These are phyloP conservation scores for Hyppa rectilinea DNA, from an alignment of 2,888 invertebrate species.

Conservation along the genomic window DNA sequence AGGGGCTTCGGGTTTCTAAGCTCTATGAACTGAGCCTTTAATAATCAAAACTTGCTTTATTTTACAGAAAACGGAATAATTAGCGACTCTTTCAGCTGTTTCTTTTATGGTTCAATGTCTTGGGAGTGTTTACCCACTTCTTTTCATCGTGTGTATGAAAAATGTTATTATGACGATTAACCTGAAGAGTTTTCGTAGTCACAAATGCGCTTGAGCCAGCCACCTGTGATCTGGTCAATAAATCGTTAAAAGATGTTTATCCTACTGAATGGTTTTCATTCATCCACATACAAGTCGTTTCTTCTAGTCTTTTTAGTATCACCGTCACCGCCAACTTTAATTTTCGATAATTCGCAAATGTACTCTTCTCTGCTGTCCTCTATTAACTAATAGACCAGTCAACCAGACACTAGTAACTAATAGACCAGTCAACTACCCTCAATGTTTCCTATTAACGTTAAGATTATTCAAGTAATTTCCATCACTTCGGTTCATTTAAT, in stretches of 20 bases:
- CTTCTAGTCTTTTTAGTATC: not conserved
- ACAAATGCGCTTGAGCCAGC: not conserved
- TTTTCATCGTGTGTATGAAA: not conserved
- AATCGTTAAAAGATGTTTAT: too few relatives aligned
- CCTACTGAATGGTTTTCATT: not conserved
- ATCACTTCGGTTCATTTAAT: constrained; percentile 31
- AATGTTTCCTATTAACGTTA: constrained; percentile 8
- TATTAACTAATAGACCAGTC: constrained; percentile 1
- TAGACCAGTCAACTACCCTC: not conserved
- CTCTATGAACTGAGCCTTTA: constrained; percentile 21
- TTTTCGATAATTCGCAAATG: not conserved
- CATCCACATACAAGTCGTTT: not conserved
- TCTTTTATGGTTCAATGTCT: not conserved
- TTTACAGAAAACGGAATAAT: not conserved
- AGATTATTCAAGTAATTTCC: constrained; percentile 19
- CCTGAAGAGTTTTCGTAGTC: not conserved
- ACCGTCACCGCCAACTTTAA: not conserved
- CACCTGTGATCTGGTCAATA: too few relatives aligned
- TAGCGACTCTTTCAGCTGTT: constrained; percentile 3
- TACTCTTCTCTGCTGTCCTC: not conserved
- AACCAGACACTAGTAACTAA: not conserved
- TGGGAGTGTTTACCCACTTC: not conserved
- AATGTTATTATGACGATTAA: not conserved
- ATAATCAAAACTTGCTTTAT: constrained; percentile 15
- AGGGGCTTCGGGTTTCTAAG: constrained; percentile 38